Conservation (phyloP, 2,888 invertebrate species). For the Philonicus albiceps region DNA sequence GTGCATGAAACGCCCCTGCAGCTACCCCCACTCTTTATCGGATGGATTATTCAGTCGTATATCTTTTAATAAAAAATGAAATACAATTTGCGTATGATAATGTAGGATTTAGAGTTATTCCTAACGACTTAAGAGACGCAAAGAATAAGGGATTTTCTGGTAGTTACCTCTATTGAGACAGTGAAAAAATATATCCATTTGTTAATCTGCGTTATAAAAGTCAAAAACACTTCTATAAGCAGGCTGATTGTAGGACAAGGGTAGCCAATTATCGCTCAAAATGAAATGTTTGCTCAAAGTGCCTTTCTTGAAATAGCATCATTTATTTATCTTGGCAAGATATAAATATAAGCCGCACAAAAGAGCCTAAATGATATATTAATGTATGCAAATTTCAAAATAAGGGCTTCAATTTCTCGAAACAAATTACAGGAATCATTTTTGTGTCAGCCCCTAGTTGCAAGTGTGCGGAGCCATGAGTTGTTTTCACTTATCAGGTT, state of each 20-base stretch:
- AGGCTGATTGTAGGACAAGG: no score
- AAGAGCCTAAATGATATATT: not conserved
- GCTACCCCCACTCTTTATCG: not conserved
- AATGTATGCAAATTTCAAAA: slow-evolving; percentile 19
- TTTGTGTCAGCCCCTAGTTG: slow-evolving; percentile 17
- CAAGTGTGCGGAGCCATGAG: slow-evolving; percentile 15
- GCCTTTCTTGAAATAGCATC: not conserved
- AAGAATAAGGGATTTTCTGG: not conserved
- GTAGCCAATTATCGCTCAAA: not conserved
- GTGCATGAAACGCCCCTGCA: not conserved
- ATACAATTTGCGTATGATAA: slow-evolving; percentile 18
- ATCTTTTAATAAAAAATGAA: not conserved
- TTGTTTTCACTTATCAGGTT: slow-evolving; percentile 2
- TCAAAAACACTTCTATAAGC: not conserved
- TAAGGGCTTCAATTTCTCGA: slow-evolving; percentile 17
- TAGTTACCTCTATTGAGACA: not conserved
- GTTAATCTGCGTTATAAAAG: not conserved
- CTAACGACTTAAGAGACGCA: not conserved
- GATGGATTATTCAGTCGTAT: not conserved
- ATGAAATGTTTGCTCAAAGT: not conserved
- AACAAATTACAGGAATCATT: slow-evolving; percentile 1
- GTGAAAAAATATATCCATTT: not conserved
- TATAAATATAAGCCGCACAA: not conserved
- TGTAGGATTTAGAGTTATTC: not conserved
- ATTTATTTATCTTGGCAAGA: not conserved